Percentiles rank a stretch among this genome's conserved stretches.
phyloP scores from a whole-genome alignment of 2,113 vertebrate species.

The Pedetes capensis region DNA sequence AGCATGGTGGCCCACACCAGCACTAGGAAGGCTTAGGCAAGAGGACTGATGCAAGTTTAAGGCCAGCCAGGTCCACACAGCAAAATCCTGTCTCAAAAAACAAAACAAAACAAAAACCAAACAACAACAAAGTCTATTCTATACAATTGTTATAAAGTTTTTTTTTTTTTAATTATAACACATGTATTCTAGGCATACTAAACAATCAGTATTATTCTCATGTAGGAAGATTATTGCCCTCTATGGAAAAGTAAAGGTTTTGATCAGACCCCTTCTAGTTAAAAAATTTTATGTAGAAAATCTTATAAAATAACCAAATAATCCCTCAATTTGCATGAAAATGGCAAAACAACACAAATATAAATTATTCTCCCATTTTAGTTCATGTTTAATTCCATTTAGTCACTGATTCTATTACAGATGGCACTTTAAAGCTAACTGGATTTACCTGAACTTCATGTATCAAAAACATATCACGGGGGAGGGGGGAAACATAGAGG shows the following conservation, averaged over 20 bases:
- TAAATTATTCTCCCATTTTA: neutral
- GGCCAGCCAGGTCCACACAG: too few relatives aligned
- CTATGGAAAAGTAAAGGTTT: neutral
- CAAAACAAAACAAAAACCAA: too few relatives aligned
- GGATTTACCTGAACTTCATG: neutral
- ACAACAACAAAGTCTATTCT: too few relatives aligned
- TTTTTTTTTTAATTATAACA: neutral
- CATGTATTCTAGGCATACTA: neutral
- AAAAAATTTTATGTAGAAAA: neutral
- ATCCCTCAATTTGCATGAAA: neutral
- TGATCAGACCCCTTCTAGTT: neutral
- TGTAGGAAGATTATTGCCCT: neutral
- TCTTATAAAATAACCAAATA: constrained; percentile 31
- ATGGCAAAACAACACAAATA: neutral
- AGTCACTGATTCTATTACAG: neutral
- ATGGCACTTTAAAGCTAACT: neutral
- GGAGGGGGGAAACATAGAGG: neutral
- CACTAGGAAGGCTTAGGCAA: too few relatives aligned
- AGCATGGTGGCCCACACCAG: too few relatives aligned
- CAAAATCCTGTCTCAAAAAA: too few relatives aligned
- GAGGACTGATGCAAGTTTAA: too few relatives aligned
- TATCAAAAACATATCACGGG: neutral
- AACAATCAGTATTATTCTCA: neutral
- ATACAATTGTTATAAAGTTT: too few relatives aligned
- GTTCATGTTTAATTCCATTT: neutral